Conservation (phyloP, 2,113 vertebrate genomes). For the Tapirus terrestris region DNA sequence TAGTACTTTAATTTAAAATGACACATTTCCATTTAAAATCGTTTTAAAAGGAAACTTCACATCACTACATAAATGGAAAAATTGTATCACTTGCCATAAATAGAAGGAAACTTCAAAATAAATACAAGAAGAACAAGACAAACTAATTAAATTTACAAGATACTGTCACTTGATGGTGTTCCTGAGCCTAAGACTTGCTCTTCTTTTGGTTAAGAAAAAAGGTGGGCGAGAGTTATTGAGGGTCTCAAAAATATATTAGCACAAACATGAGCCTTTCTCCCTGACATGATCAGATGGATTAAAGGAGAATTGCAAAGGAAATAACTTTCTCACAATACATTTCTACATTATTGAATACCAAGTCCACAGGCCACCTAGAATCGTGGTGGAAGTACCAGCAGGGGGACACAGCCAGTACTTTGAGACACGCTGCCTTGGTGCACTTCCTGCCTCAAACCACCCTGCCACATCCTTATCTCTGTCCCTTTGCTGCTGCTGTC, state of each 20-base stretch:
- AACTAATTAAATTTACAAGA: slow-evolving; percentile 36
- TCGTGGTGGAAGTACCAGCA: not conserved
- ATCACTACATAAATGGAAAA: not conserved
- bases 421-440: accelerated
- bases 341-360: not conserved
- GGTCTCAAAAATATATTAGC: not conserved
- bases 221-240: not conserved
- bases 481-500: not conserved
- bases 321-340: not conserved
- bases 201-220: not conserved
- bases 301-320: not conserved
- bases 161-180: not conserved
- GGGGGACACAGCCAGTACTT: accelerated
- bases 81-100: not conserved
- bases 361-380: not conserved
- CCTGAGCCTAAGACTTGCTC: not conserved
- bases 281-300: not conserved
- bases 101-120: slow-evolving; percentile 35
- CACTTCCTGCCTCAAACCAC: not conserved
- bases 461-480: not conserved
- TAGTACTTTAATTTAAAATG: not conserved
- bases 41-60: not conserved
- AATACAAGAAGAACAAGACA: not conserved
- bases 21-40: not conserved
- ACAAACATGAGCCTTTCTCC: not conserved